Base-by-base conservation (phyloP, 2,113 vertebrate genomes). In the Circaetus gallicus region DNA sequence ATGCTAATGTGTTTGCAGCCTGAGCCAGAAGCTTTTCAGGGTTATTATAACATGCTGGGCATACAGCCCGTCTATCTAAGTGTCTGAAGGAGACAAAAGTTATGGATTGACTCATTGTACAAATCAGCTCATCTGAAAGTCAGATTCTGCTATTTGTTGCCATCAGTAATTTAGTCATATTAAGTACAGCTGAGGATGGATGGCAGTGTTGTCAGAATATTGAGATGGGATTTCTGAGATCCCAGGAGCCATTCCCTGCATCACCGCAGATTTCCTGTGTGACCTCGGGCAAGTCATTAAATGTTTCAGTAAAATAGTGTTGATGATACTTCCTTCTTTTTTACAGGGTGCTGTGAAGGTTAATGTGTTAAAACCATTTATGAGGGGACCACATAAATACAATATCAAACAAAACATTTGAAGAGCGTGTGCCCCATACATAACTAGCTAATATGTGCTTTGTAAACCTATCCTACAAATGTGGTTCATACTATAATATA, bases 1-100 rank as follows among this genome's bases (percentile, higher is more conserved):
- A 98, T 97, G 97, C 97, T 97, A 97, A 97, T 98, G 97, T 97
- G 97, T 90, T 98, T 86, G 76, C 95, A 94, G 91, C 47, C 86
- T 62, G 92, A 98, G 95, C 93, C 97, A 97, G 86, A 96, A 97
- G 96, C 95, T 96, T 97, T 97, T 96, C 96, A 88, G 95, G 97
- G 96, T 98, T 97, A 95, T 98, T 98, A 95, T 82, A 96, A 94
- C 92, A 58, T 59, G 73, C 95, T 97, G 97, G 98, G 97, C 97
- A 91, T 86, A 43, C 72, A 94, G 97, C 97, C 98, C 95, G 92
- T 96, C 94, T 90, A 95, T 98, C 96, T 96, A 86, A 97, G 94
- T 95, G 97, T 97, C 97, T 97, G 85, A 62, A 93, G 97, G 89
- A 97, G 95, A 96, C 96, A 89, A 86, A 97, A 98, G 96, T 97